Evolutionary conservation across 2,113 vertebrate species (phyloP).

Genomic region (Murina feae): DNA sequence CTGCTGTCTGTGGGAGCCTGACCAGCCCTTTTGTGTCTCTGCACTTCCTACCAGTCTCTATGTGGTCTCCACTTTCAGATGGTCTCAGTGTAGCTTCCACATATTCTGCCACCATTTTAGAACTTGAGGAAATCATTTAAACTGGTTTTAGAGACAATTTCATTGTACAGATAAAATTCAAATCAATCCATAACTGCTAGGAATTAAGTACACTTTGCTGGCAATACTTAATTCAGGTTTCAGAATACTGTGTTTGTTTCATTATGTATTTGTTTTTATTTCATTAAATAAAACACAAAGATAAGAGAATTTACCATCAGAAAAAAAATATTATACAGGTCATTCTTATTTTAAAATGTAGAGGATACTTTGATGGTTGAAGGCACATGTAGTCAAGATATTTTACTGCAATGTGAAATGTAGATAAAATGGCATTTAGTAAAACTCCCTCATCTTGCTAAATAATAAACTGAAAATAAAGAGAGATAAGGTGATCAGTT

Average conservation of each 20-base stretch:
- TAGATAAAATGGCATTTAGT: not conserved
- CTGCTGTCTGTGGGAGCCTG: no score
- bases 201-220: not conserved
- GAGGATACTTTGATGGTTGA: not conserved
- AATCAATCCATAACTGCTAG: not conserved
- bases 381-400: not conserved
- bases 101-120: no score
- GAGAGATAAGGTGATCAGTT: not conserved
- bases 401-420: conserved; percentile 17
- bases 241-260: not conserved
- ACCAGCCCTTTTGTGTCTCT: no score
- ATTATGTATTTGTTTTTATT: not conserved
- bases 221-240: not conserved
- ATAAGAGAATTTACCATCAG: not conserved
- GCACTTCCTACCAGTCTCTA: no score
- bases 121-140: not conserved
- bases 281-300: not conserved
- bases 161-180: not conserved
- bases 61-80: no score
- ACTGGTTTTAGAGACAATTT: not conserved
- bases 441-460: not conserved
- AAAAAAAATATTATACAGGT: not conserved
- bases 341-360: not conserved
- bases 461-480: not conserved
- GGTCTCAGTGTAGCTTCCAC: no score